These are phyloP conservation scores for Callinectes sapidus DNA, from an alignment of 2,888 invertebrate species.

Conservation along the genomic window DNA sequence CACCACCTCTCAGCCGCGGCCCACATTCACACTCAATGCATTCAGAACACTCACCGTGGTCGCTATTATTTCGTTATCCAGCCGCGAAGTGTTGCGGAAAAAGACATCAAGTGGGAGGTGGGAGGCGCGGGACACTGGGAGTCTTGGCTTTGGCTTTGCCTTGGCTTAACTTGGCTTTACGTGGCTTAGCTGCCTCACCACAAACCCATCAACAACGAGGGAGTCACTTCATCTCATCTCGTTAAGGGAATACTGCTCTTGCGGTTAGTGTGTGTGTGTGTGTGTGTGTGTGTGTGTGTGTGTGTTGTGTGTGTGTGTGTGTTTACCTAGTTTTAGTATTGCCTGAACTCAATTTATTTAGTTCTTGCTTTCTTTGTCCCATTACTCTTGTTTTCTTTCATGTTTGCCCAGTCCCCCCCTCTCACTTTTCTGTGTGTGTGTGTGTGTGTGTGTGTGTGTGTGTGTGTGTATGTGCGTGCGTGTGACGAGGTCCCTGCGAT, in stretches of 20 bases:
- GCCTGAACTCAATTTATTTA: no score
- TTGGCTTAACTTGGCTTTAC: no score
- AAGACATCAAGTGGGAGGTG: background rate
- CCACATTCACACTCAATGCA: background rate
- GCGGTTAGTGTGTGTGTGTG: background rate
- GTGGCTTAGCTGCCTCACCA: background rate
- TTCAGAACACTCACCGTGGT: background rate
- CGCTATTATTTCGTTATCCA: background rate
- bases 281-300: background rate
- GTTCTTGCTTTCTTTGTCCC: no score
- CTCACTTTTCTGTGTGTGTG: background rate
- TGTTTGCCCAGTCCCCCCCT: no score
- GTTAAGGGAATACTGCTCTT: background rate
- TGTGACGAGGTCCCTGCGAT: background rate
- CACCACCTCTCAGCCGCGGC: background rate
- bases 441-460: slow-evolving; percentile 11
- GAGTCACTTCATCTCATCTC: background rate
- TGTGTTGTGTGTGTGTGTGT: background rate
- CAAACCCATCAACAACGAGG: background rate
- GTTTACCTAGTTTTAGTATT: background rate
- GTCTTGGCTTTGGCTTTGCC: background rate
- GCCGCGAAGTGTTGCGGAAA: background rate
- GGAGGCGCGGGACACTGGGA: background rate
- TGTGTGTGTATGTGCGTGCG: background rate
- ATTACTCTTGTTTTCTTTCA: no score